Percentiles rank a stretch among this genome's conserved stretches.
These are phyloP conservation scores for Yponomeuta cagnagella DNA, from an alignment of 2,888 invertebrate species.

Conservation along the genomic window DNA sequence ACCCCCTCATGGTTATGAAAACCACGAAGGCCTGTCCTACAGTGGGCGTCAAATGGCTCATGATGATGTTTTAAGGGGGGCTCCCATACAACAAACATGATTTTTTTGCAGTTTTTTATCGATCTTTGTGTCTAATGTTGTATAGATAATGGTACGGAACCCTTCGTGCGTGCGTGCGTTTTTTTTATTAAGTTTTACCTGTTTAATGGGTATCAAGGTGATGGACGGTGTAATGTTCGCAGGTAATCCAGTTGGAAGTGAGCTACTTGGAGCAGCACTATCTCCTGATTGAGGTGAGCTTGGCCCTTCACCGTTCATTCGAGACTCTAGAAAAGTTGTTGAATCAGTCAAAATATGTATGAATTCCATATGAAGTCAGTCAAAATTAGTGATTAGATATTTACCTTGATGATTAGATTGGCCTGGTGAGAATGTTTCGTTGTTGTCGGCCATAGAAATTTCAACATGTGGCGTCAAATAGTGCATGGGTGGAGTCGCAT, in stretches of 20 bases:
- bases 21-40: too few species aligned
- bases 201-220: slow-evolving; percentile 90
- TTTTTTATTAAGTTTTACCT: slow-evolving; percentile 50
- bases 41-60: too few species aligned
- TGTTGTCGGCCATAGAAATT: slow-evolving; percentile 91
- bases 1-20: too few species aligned
- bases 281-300: slow-evolving; percentile 89
- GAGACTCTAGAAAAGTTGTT: slow-evolving; percentile 44
- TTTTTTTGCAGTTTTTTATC: too few species aligned
- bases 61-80: too few species aligned
- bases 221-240: slow-evolving; percentile 88
- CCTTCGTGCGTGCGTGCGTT: too few species aligned
- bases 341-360: not conserved
- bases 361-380: slow-evolving; percentile 11
- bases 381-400: not conserved
- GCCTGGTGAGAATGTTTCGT: slow-evolving; percentile 79
- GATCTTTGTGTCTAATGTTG: too few species aligned
- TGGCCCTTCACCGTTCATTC: slow-evolving; percentile 81
- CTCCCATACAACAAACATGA: too few species aligned
- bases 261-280: slow-evolving; percentile 85
- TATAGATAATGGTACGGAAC: too few species aligned
- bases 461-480: slow-evolving; percentile 93
- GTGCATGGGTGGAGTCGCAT: slow-evolving; percentile 93
- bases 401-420: slow-evolving; percentile 58
- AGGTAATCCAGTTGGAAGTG: slow-evolving; percentile 74